Evolutionary conservation across 2,888 invertebrate genomes (phyloP).

Genomic region (Standfussiana lucernea): DNA sequence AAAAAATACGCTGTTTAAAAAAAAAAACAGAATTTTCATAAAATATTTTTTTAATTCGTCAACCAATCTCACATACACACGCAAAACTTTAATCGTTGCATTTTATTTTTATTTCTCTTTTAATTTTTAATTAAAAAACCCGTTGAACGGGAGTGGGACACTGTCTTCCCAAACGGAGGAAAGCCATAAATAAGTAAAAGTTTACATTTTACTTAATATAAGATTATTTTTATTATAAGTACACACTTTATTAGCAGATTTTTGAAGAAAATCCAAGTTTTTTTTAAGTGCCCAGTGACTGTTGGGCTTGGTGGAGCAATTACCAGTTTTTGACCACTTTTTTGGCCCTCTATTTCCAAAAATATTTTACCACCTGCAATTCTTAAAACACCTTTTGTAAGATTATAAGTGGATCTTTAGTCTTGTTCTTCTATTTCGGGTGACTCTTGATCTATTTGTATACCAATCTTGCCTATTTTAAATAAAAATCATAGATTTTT

Average conservation of each 20-base stretch:
- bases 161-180: conserved; percentile 69
- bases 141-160: conserved; percentile 78
- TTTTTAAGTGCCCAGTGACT: conserved; percentile 62
- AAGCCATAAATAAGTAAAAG: conserved; percentile 69
- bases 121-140: conserved; percentile 59
- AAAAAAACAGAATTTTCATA: background rate
- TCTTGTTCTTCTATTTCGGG: conserved; percentile 50
- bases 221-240: conserved; percentile 65
- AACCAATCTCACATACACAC: conserved; percentile 1
- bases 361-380: background rate
- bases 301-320: conserved; percentile 48
- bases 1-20: background rate
- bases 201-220: conserved; percentile 66
- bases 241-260: conserved; percentile 62
- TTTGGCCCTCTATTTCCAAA: conserved; percentile 44
- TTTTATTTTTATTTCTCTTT: conserved; percentile 64
- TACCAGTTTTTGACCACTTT: conserved; percentile 21
- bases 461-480: background rate
- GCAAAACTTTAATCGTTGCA: conserved; percentile 56
- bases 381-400: background rate
- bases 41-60: too few species aligned
- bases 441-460: conserved; percentile 36
- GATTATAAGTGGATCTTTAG: conserved; percentile 34
- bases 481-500: background rate
- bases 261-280: conserved; percentile 44